Evolutionary conservation across 2,797 vertebrate species (phyloP), one percentile per base, ranked within the genome.

Genomic region (Labroides dimidiatus): DNA sequence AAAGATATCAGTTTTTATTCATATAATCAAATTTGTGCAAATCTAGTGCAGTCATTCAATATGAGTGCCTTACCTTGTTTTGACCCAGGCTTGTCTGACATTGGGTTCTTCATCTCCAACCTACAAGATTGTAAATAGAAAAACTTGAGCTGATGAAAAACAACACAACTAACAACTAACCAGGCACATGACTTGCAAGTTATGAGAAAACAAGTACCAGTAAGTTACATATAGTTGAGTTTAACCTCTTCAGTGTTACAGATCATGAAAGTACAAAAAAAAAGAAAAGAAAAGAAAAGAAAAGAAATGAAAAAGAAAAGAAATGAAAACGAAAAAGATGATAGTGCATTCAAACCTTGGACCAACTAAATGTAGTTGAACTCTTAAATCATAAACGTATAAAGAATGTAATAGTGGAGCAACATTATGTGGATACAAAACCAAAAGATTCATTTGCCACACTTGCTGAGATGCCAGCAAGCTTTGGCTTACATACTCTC

Each of bases 81-180:
- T 97, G 80, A 95, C 89, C 96, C 96, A 99, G 42, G 95, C 96
- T 66, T 96, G 94, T 84, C 94, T 93, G 2, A 90, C 89, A 7
- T 87, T 90, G 75, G 95, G 94, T 47, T 94, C 93, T 82, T 96
- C 96, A 93, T 96, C 94, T 84, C 90, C 92, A 65, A 91, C 95
- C 98, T 99, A 79, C 13, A 91, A 71, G 21, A 52, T 72, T 78
- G 78, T 1, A 81, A 73, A 84, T 50, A 33, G 21, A 30, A 71
- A n/a, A 33, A 33, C 30, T 8, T 33, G 8, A 33, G 30, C 30
- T 20, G 36, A 52, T 0, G 5, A 19, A 3, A 20, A 42, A 24
- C 0, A 72, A 53, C 60, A 71, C 39, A 53, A 57, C 0, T 55
- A 4, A 57, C 0, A 57, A 4, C 24, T 3, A 37, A 45, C 13